phyloP scores from a whole-genome alignment of 2,113 vertebrate species.

The Phrynocephalus versicolor region DNA sequence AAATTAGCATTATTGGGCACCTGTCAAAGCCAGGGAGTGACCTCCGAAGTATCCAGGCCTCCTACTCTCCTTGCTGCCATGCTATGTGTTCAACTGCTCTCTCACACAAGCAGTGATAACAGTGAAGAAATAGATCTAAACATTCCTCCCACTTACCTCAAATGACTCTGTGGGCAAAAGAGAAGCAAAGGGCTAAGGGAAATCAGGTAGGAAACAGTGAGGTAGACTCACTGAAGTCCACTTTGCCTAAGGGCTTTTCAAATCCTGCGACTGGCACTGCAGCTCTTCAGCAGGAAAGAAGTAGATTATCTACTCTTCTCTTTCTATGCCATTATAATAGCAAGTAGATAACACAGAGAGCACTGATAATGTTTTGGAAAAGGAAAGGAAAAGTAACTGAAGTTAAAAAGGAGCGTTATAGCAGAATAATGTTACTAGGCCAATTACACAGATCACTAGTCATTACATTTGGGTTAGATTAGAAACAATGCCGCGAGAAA shows the following conservation, averaged over 20 bases:
- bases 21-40: not conserved
- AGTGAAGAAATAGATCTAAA: not conserved
- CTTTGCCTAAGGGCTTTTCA: not conserved
- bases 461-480: not conserved
- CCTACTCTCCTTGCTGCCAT: too few relatives aligned
- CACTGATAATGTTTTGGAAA: not conserved
- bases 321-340: not conserved
- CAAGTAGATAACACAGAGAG: not conserved
- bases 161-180: not conserved
- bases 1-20: too few relatives aligned
- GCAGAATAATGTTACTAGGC: not conserved
- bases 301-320: not conserved
- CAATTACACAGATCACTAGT: not conserved
- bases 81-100: not conserved
- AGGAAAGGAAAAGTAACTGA: not conserved
- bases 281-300: not conserved
- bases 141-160: not conserved
- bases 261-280: not conserved
- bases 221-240: not conserved
- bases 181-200: not conserved
- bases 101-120: not conserved
- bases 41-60: too few relatives aligned
- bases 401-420: not conserved
- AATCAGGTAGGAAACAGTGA: too few relatives aligned
- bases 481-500: too few relatives aligned